Percentiles rank a stretch among this genome's conserved stretches.
phyloP scores from a whole-genome alignment of 2,888 invertebrate genomes.

The Xylota sylvarum region DNA sequence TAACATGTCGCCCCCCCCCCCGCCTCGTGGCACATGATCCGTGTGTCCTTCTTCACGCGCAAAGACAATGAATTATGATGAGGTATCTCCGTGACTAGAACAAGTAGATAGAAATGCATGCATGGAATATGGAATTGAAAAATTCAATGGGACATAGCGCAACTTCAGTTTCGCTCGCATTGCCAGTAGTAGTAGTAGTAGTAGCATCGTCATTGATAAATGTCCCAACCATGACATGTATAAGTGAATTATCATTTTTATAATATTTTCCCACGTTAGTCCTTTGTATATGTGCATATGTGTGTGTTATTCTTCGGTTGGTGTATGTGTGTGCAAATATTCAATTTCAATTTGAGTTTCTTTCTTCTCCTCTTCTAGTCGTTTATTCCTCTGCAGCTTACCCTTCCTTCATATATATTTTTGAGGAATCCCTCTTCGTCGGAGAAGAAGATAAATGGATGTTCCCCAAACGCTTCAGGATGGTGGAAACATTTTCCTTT shows the following conservation, averaged over 20 bases:
- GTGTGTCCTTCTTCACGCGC: slow-evolving; percentile 31
- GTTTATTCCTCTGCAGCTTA: slow-evolving; percentile 10
- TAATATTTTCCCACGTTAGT: slow-evolving; percentile 71
- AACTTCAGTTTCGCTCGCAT: slow-evolving; percentile 5
- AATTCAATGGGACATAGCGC: slow-evolving; percentile 66
- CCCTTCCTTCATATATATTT: slow-evolving; percentile 58
- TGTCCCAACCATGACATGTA: slow-evolving; percentile 73
- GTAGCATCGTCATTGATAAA: slow-evolving; percentile 73
- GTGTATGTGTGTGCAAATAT: slow-evolving; percentile 53
- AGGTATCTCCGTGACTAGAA: slow-evolving; percentile 58
- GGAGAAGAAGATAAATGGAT: slow-evolving; percentile 74
- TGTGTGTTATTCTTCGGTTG: slow-evolving; percentile 25
- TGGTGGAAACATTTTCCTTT: slow-evolving; percentile 33
- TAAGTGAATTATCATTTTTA: slow-evolving; percentile 77
- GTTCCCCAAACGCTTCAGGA: slow-evolving; percentile 55
- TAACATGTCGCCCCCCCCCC: background rate
- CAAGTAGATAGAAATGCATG: slow-evolving; percentile 65
- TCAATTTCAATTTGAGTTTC: slow-evolving; percentile 70
- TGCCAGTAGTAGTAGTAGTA: background rate
- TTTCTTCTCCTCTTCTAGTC: slow-evolving; percentile 29
- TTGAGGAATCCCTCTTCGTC: slow-evolving; percentile 61
- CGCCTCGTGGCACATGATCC: background rate
- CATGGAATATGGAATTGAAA: slow-evolving; percentile 74
- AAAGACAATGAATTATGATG: slow-evolving; percentile 77
- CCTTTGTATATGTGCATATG: slow-evolving; percentile 1